phyloP scores from a whole-genome alignment of 92 coral and sea anemone species.

The Desmophyllum pertusum region DNA sequence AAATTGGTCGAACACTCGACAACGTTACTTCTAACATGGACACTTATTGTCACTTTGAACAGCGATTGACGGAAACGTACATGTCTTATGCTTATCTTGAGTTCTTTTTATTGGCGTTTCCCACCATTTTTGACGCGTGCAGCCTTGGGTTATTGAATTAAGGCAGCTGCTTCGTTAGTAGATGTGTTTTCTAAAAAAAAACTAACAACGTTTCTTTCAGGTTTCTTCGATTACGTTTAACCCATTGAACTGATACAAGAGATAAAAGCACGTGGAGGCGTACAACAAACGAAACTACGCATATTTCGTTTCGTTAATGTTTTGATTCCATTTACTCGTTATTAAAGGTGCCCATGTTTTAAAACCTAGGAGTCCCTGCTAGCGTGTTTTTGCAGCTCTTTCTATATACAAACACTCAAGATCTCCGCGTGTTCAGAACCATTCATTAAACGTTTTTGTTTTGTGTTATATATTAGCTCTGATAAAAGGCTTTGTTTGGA shows the following conservation, averaged over 20 bases:
- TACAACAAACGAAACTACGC: background rate
- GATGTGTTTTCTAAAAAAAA: background rate
- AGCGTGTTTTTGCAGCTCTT: background rate
- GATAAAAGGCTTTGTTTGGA: background rate
- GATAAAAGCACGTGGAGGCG: background rate
- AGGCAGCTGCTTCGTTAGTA: slow-evolving; percentile 12
- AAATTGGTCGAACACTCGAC: background rate
- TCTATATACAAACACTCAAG: background rate
- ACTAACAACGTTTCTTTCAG: background rate
- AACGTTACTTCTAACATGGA: background rate
- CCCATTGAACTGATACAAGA: background rate
- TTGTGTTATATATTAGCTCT: background rate
- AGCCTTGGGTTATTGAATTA: slow-evolving; percentile 22
- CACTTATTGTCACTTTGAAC: slow-evolving; percentile 28
- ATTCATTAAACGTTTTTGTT: background rate
- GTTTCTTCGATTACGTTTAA: background rate
- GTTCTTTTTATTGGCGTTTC: background rate
- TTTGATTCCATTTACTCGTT: background rate
- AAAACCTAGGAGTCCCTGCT: background rate
- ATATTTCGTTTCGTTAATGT: background rate
- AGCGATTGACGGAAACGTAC: slow-evolving; percentile 9
- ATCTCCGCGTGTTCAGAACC: background rate
- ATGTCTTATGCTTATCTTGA: background rate
- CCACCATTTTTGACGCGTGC: slow-evolving; percentile 5
- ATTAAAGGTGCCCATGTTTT: background rate